These are phyloP conservation scores for Prunella fulvescens DNA, from an alignment of 2,113 vertebrate genomes.

Conservation along the genomic window DNA sequence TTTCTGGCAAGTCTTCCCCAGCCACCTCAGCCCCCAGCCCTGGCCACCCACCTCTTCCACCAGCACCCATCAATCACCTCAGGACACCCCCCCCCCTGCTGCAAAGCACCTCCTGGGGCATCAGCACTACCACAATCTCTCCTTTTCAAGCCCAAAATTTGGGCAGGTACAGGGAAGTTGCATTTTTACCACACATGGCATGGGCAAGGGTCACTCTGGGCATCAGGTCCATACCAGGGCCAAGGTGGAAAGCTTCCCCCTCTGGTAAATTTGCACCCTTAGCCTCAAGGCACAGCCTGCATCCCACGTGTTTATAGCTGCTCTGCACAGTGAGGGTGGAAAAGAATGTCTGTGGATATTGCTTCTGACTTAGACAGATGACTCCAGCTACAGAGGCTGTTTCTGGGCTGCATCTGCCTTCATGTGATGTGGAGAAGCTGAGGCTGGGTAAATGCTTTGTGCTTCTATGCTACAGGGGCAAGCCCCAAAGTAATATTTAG, in stretches of 20 bases:
- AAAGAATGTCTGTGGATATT: neutral
- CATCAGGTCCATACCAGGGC: neutral
- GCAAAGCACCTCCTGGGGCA: neutral
- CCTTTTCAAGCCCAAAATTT: neutral
- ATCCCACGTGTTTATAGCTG: neutral
- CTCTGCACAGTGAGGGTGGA: rapidly evolving
- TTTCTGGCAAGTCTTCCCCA: neutral
- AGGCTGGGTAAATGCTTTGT: neutral
- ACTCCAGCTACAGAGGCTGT: neutral
- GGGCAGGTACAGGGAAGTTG: rapidly evolving
- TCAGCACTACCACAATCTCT: neutral
- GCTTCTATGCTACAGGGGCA: rapidly evolving
- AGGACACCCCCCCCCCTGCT: rapidly evolving
- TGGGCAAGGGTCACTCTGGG: rapidly evolving
- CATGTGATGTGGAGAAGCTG: neutral
- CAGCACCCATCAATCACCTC: neutral
- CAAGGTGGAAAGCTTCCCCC: neutral
- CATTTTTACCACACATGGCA: neutral
- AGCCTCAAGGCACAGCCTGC: neutral
- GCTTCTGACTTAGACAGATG: conserved; percentile 15
- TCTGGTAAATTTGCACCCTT: neutral
- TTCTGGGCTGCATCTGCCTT: neutral
- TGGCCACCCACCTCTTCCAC: neutral
- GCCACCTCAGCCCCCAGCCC: neutral
- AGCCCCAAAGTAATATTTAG: neutral